Percentiles rank a stretch among this genome's conserved stretches.
These are phyloP conservation scores for Ailurus styani DNA, from an alignment of 2,113 vertebrate species.

Conservation along the genomic window DNA sequence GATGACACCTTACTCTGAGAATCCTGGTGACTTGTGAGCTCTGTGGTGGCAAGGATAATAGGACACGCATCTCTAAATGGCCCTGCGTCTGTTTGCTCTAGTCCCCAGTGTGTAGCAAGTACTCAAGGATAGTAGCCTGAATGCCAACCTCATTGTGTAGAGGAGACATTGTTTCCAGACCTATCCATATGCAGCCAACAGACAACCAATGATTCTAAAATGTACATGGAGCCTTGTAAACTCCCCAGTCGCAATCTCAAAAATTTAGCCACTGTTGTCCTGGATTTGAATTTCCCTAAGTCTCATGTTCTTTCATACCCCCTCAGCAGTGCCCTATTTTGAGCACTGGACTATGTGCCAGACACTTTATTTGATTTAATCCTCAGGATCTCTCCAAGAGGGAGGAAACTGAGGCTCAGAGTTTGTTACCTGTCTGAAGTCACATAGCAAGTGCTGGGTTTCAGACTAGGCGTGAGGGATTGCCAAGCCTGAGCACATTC, in stretches of 20 bases:
- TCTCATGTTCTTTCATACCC: background rate
- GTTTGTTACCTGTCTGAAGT: background rate
- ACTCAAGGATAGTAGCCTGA: background rate
- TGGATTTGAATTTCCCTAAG: background rate
- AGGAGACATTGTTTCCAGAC: background rate
- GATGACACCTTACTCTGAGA: background rate
- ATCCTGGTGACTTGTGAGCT: background rate
- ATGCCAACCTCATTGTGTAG: background rate
- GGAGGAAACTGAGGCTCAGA: background rate
- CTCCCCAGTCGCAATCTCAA: background rate
- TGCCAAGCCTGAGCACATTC: background rate
- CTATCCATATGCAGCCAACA: background rate
- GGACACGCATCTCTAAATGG: background rate
- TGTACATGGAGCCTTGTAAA: background rate
- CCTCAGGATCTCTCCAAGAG: background rate
- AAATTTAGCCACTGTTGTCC: background rate
- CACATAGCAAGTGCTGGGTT: background rate
- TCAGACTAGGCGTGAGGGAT: background rate
- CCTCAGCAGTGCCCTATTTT: background rate
- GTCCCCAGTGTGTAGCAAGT: background rate
- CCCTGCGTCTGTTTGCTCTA: background rate
- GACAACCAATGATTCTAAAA: background rate
- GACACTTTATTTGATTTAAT: background rate
- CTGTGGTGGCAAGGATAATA: background rate
- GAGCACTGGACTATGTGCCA: background rate